Evolutionary conservation across 64 coral and sea anemone species (phyloP).

Genomic region (Orbicella faveolata): DNA sequence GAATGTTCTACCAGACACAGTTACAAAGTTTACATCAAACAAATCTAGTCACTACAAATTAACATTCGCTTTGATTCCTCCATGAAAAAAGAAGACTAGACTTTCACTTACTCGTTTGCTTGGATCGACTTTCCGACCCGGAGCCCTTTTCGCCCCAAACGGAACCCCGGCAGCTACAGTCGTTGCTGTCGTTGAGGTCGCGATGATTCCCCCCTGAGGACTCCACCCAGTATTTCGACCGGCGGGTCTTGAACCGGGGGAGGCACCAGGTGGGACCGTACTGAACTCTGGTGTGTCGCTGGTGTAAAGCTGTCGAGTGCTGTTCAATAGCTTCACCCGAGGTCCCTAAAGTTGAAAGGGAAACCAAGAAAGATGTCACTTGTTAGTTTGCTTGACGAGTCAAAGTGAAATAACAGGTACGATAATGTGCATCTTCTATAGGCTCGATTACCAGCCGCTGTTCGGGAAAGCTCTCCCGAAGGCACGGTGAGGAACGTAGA

Average conservation of each 20-base stretch:
- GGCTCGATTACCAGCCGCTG: not conserved
- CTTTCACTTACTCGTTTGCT: slow-evolving; percentile 40
- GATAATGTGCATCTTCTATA: not conserved
- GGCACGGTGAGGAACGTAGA: no score
- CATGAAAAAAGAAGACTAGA: not conserved
- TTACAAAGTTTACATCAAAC: no score
- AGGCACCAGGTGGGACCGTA: slow-evolving; percentile 13
- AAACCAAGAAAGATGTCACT: not conserved
- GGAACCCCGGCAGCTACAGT: slow-evolving; percentile 35
- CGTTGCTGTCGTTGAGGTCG: slow-evolving; percentile 35
- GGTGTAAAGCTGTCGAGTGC: slow-evolving; percentile 51
- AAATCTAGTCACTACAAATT: no score
- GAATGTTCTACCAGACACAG: no score
- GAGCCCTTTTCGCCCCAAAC: slow-evolving; percentile 50
- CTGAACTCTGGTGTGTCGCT: slow-evolving; percentile 48
- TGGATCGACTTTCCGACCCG: slow-evolving; percentile 58
- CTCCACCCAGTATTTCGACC: slow-evolving; percentile 50
- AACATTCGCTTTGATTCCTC: no score
- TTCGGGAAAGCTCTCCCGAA: no score
- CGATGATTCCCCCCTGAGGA: slow-evolving; percentile 31
- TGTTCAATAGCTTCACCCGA: slow-evolving; percentile 59
- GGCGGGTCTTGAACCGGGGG: slow-evolving; percentile 35
- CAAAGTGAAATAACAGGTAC: no score
- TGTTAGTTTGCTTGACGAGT: not conserved
- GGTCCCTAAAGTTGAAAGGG: slow-evolving; percentile 45